Evolutionary conservation across 2,888 invertebrate genomes (phyloP), one percentile per base, ranked within the genome.

Genomic region (Panopea generosa): DNA sequence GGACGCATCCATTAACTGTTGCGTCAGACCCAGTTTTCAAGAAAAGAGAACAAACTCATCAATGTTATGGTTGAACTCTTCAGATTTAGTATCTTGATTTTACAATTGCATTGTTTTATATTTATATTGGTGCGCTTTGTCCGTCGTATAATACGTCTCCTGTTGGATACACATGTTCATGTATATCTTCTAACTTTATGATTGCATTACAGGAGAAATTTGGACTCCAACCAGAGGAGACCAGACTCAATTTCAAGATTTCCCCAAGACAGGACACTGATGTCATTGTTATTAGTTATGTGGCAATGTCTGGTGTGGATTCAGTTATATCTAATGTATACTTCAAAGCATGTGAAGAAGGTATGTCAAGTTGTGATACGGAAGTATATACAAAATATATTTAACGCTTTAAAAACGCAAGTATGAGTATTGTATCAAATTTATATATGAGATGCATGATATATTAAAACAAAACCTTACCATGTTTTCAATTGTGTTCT

Each of bases 261-360:
- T 20, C 49, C 1, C 62, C 62, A 9, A 50, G n/a, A 11, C 62
- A 50, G 24, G 49, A 33, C 49, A 40, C 27, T 4, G 62, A 62
- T 11, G 16, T 22, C 2, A 50, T 62, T 38, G 20, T 33, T 11
- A 50, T 62, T 3, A 62, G 38, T 29, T 62, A 49, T n/a, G 24
- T 29, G 2, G n/a, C 62, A 18, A 50, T 38, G 20, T 22, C 50
- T 2, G 52, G 49, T 9, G 29, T 50, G 0, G 38, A 22, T 6
- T 9, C 50, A 2, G 11, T 29, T 11, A 29, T 62, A 2, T 52
- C 50, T 33, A 38, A 62, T 38, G 29, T 62, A n/a, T 62, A 62
- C 26, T 49, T 62, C 33, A 62, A 62, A 26, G 49, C 49, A 11
- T 62, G 62, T 24, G 62, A 49, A 20, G 62, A 62, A 62, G 62